Evolutionary conservation across 92 coral and sea anemone genomes (phyloP).

Genomic region (Phymanthus crucifer): DNA sequence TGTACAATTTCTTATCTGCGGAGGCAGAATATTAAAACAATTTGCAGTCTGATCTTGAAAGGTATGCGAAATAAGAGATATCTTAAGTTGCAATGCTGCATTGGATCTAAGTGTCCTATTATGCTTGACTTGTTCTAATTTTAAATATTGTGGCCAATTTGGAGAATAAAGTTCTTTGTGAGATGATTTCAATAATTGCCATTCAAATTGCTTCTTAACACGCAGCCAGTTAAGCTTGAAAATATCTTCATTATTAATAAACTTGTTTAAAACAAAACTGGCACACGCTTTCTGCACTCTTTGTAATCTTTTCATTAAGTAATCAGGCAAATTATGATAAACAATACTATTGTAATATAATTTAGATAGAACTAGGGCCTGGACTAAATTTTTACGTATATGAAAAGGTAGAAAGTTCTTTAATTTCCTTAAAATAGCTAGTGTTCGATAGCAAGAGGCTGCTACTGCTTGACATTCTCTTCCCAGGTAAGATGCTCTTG

Average conservation of each 20-base stretch:
- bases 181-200: background rate
- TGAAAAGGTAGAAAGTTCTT: conserved; percentile 2
- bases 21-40: background rate
- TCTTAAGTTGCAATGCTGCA: conserved; percentile 5
- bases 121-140: background rate
- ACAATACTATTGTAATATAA: background rate
- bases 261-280: background rate
- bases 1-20: background rate
- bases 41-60: conserved; percentile 14
- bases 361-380: conserved; percentile 10
- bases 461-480: background rate
- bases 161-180: background rate
- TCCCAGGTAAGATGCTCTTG: background rate
- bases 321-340: conserved; percentile 6
- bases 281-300: conserved; percentile 1
- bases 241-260: background rate
- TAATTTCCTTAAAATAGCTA: background rate
- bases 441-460: no score
- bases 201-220: background rate
- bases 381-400: background rate
- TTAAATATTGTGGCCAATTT: background rate
- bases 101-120: conserved; percentile 11
- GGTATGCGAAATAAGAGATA: background rate
- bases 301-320: background rate
- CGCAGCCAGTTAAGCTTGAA: conserved; percentile 7